A percentile compares a stretch with the other conserved stretches of the same genome.
Conservation (phyloP, 2,888 invertebrate species). For the Nymphalis polychloros region DNA sequence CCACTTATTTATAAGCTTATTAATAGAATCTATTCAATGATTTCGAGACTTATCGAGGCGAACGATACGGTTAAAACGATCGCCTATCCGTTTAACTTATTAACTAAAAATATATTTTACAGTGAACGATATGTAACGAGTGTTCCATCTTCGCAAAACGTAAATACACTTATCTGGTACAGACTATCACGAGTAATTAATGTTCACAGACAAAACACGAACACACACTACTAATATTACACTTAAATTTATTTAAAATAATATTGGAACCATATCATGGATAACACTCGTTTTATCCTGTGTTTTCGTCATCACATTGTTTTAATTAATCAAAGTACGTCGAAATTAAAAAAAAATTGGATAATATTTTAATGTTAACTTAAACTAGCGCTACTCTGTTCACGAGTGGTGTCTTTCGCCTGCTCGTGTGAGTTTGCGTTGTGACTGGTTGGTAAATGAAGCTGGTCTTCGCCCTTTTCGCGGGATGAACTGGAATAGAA, state of each 20-base stretch:
- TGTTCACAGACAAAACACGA: constrained; percentile 52
- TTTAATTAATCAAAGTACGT: neutral
- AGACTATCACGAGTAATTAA: constrained; percentile 46
- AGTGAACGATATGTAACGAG: constrained; percentile 79
- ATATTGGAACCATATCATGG: constrained; percentile 36
- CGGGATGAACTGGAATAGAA: constrained; percentile 65
- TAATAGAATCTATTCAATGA: constrained; percentile 20
- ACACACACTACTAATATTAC: constrained; percentile 26
- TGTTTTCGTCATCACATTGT: constrained; percentile 3
- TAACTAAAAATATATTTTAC: constrained; percentile 52
- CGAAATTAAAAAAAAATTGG: neutral
- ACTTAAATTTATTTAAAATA: constrained; percentile 12
- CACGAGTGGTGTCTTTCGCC: constrained; percentile 84
- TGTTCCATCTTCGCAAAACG: constrained; percentile 57
- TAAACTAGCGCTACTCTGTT: constrained; percentile 68
- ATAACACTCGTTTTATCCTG: constrained; percentile 22
- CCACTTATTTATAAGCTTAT: constrained; percentile 36
- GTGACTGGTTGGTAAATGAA: constrained; percentile 72
- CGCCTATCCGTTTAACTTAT: constrained; percentile 21
- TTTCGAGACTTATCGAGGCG: constrained; percentile 18
- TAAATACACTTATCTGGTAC: constrained; percentile 73
- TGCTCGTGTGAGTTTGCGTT: constrained; percentile 76
- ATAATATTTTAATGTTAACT: neutral
- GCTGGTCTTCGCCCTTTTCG: constrained; percentile 73
- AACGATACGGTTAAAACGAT: neutral